Base-by-base conservation (phyloP, 2,888 invertebrate genomes). In the Andrena hattorfiana region DNA sequence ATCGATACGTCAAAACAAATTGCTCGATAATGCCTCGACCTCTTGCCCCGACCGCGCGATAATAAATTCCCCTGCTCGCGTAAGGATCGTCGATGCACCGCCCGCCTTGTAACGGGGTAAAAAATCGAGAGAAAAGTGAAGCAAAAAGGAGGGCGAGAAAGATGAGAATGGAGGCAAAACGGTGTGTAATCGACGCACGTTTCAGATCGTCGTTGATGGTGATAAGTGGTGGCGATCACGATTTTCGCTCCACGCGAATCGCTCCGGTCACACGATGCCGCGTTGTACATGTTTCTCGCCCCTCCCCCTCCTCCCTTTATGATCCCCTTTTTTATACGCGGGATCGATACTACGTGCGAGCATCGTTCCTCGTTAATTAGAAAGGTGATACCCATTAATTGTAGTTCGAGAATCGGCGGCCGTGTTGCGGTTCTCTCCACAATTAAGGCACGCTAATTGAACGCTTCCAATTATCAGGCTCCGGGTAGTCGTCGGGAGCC, bases 361-460 rank as follows among this genome's bases (percentile, higher is more conserved):
- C 88, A 89, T 82, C 83, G 81, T 86, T 89, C 81, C 88, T 87
- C 87, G 91, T 91, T 92, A 92, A 93, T 92, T 93, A 92, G 91
- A 91, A 91, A 91, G 90, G 90, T 90, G 91, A 92, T 90, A 90
- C 89, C 88, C 90, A 91, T 90, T 92, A 92, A 92, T 91, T 91
- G 91, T 90, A 89, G 89, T 90, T 91, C 87, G 90, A 92, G 89
- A 90, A 91, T 90, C 88, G 81, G 86, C 84, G 81, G 72, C 85
- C 86, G 79, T 84, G 85, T 84, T 87, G 89, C 82, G 88, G 89
- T 89, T 91, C 89, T 84, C 86, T 88, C 81, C 81, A 86, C 91
- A 92, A 92, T 92, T 92, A 91, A 93, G 89, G 88, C 85, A 89
- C 91, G 89, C 89, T 93, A 93, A 92, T 93, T 92, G 92, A 92